Percentiles rank a stretch among this genome's conserved stretches.
These are phyloP conservation scores for Peromyscus attwateri DNA, from an alignment of 2,797 vertebrate species.

Conservation along the genomic window DNA sequence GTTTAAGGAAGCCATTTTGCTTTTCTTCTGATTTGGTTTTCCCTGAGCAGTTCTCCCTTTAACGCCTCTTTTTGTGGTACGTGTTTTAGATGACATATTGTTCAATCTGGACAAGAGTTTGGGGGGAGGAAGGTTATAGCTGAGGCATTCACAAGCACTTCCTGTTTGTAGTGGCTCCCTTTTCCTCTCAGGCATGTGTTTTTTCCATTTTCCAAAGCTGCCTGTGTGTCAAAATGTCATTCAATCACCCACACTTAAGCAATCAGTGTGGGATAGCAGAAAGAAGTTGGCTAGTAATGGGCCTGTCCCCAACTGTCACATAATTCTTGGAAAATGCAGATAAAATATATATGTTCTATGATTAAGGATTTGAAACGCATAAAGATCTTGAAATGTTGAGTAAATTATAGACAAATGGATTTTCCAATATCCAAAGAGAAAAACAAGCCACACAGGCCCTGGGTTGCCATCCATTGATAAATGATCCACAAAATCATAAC, in stretches of 20 bases:
- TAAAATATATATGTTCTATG: slow-evolving; percentile 35
- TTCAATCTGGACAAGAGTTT: slow-evolving; percentile 76
- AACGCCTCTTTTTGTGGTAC: not conserved
- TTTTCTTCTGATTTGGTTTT: slow-evolving; percentile 20
- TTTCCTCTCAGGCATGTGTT: slow-evolving; percentile 68
- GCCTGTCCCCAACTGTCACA: not conserved
- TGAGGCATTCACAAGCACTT: slow-evolving; percentile 79
- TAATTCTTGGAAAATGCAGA: slow-evolving; percentile 31
- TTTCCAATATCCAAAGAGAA: not conserved
- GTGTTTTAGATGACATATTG: slow-evolving; percentile 66
- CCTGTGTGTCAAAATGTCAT: slow-evolving; percentile 19
- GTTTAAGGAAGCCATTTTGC: not conserved
- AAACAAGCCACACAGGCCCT: not conserved
- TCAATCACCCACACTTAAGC: not conserved
- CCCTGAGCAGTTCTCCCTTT: not conserved
- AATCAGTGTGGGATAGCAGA: not conserved
- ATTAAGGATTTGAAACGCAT: not conserved
- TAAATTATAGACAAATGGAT: slow-evolving; percentile 37
- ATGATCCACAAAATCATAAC: not conserved
- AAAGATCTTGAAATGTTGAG: slow-evolving; percentile 16
- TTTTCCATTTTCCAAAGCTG: slow-evolving; percentile 55
- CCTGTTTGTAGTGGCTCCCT: slow-evolving; percentile 62
- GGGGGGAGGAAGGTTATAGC: slow-evolving; percentile 52
- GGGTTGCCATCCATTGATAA: not conserved
- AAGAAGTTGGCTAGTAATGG: not conserved